Conservation (phyloP, 2,888 invertebrate genomes). For the Sinhomidia bicolor region DNA sequence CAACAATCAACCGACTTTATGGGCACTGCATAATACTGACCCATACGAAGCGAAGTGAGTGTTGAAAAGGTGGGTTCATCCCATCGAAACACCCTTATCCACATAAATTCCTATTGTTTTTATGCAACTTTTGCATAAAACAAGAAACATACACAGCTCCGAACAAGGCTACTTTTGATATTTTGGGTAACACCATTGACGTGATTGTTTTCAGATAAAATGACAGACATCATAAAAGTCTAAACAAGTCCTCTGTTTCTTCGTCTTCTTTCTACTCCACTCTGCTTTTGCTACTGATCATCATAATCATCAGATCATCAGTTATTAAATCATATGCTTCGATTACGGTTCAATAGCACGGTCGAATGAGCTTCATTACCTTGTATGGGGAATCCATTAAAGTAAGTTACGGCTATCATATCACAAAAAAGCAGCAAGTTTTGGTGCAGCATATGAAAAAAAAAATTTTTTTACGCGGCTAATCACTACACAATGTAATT, state of each 20-base stretch:
- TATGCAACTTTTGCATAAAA: not conserved
- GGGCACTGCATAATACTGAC: slow-evolving; percentile 61
- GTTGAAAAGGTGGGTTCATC: slow-evolving; percentile 72
- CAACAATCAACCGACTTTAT: slow-evolving; percentile 57
- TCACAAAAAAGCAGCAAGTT: slow-evolving; percentile 64
- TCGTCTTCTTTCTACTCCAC: too few relatives aligned
- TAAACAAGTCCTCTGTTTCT: slow-evolving; percentile 64
- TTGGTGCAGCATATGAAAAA: slow-evolving; percentile 63
- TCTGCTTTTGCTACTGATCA: slow-evolving; percentile 52
- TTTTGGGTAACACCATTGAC: slow-evolving; percentile 58
- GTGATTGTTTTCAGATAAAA: slow-evolving; percentile 56
- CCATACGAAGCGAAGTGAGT: slow-evolving; percentile 48
- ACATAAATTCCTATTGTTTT: slow-evolving; percentile 46
- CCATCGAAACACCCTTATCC: slow-evolving; percentile 55
- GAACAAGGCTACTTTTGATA: slow-evolving; percentile 45
- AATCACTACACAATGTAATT: slow-evolving; percentile 23
- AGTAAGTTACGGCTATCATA: slow-evolving; percentile 64
- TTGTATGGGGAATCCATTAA: slow-evolving; percentile 69
- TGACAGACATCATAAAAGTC: slow-evolving; percentile 67
- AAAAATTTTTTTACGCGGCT: slow-evolving; percentile 50
- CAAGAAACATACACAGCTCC: slow-evolving; percentile 11
- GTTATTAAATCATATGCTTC: slow-evolving; percentile 70
- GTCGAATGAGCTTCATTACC: slow-evolving; percentile 56
- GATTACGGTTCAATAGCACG: slow-evolving; percentile 69
- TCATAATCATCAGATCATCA: slow-evolving; percentile 48